These are phyloP conservation scores for Meriones unguiculatus DNA, from an alignment of 2,113 vertebrate species.

Conservation along the genomic window DNA sequence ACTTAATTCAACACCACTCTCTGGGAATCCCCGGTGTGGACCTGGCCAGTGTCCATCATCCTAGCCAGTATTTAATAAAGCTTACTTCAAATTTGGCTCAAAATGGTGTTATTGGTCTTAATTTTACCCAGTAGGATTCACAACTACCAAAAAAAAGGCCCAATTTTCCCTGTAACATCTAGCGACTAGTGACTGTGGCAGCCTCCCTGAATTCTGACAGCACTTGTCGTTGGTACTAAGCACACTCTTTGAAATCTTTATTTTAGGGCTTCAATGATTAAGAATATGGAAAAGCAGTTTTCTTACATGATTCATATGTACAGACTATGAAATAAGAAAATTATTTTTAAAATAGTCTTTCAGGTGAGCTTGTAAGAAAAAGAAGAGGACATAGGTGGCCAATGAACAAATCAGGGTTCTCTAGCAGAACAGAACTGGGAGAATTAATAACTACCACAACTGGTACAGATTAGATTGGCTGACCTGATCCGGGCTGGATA, in stretches of 20 bases:
- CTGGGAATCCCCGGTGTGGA: neutral
- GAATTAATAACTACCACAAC: neutral
- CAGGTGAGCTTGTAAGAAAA: neutral
- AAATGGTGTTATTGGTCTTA: neutral
- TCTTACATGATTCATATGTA: neutral
- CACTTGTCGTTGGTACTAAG: neutral
- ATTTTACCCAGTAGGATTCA: neutral
- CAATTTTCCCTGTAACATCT: neutral
- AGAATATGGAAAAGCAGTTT: neutral
- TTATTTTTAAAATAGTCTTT: neutral
- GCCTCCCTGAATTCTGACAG: neutral
- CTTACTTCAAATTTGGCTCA: neutral
- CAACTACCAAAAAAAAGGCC: neutral
- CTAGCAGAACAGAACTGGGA: neutral
- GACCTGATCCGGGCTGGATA: neutral
- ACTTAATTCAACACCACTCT: neutral
- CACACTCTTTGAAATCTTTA: neutral
- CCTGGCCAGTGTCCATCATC: neutral
- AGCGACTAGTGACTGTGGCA: neutral
- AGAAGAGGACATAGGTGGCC: neutral
- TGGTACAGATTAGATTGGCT: neutral
- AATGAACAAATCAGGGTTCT: neutral
- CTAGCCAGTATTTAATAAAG: neutral
- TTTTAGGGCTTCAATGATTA: neutral
- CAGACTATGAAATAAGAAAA: neutral